Conservation (phyloP, 1,140 invertebrate genomes). For the Zaprionus inermis region DNA sequence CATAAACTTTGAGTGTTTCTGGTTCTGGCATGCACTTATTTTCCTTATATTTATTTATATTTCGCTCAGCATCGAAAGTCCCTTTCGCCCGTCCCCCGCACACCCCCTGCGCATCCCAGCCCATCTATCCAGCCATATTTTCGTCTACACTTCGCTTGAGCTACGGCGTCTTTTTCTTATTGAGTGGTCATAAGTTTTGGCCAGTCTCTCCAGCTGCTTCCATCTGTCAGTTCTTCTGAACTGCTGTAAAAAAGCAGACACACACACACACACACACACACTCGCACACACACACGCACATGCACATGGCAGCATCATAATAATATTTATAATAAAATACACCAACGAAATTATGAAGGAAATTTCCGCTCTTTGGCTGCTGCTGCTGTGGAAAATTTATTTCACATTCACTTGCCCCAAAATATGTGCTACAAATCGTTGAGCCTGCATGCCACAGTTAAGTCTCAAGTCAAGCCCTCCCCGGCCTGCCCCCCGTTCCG, state of each 20-base stretch:
- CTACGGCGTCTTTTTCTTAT: constrained; percentile 11
- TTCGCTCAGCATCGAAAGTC: constrained; percentile 57
- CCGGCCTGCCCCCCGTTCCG: background rate
- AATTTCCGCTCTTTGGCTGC: constrained; percentile 58
- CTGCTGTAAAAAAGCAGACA: constrained; percentile 13
- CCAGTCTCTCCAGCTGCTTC: constrained; percentile 46
- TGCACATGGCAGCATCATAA: constrained; percentile 5
- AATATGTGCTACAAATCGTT: constrained; percentile 37
- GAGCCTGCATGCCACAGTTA: constrained; percentile 12
- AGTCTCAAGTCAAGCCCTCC: background rate
- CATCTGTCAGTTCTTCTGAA: constrained; percentile 37
- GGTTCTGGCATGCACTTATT: constrained; percentile 78
- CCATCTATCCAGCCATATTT: constrained; percentile 13
- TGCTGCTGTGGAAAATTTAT: constrained; percentile 45
- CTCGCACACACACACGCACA: background rate
- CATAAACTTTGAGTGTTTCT: constrained; percentile 82
- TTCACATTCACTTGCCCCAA: constrained; percentile 38
- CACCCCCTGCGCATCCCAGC: no score
- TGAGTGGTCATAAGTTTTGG: constrained; percentile 43
- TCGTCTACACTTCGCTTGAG: constrained; percentile 1
- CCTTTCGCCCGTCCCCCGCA: background rate
- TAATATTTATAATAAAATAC: constrained; percentile 76
- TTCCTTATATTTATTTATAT: constrained; percentile 79
- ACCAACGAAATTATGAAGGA: constrained; percentile 73
- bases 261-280: background rate